Evolutionary conservation across 2,113 vertebrate species (phyloP), one percentile per base, ranked within the genome.

Genomic region (Tetrao urogallus): DNA sequence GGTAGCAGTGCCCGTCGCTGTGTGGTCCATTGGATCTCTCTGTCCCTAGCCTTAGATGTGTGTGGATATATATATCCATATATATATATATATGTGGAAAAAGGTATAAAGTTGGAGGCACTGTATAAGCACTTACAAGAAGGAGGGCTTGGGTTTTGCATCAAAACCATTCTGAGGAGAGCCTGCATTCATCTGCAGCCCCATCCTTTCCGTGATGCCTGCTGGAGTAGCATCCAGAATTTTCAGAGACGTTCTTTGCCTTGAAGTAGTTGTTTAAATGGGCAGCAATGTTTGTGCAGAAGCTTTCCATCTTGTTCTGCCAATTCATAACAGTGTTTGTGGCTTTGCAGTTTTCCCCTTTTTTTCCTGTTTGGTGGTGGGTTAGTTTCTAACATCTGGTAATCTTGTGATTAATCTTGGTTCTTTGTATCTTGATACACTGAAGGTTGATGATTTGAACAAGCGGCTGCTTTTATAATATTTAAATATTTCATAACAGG

Each of bases 161-260:
- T n/a, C 64, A 65, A 8, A 75, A 36, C 27, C 0, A 0, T 73
- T 71, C 1, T 1, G 11, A 13, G 28, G 20, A 45, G 79, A 79
- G 4, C 42, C 40, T n/a, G 2, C 58, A 2, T 27, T 78, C 28
- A 22, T 92, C 76, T 58, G 84, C 8, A 13, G 6, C 24, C 32
- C 47, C 10, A 21, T 27, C 21, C n/a, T 54, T 54, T 40, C 30
- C 10, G 8, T 57, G 70, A 50, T 94, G 38, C 36, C 75, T 69
- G 66, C 50, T 19, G 54, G 60, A 10, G 60, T 6, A 27, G 61
- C 42, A 56, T 19, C 47, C 86, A 72, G 58, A 87, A 65, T 88
- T 86, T 78, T 91, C 61, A 83, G 69, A 67, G 32, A 1, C 28
- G 8, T 86, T 10, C 5, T 66, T 78, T 83, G 45, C 40, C n/a